Percentiles rank a stretch among this genome's conserved stretches.
phyloP scores from a whole-genome alignment of 2,113 vertebrate species.

The Pardalotus punctatus region DNA sequence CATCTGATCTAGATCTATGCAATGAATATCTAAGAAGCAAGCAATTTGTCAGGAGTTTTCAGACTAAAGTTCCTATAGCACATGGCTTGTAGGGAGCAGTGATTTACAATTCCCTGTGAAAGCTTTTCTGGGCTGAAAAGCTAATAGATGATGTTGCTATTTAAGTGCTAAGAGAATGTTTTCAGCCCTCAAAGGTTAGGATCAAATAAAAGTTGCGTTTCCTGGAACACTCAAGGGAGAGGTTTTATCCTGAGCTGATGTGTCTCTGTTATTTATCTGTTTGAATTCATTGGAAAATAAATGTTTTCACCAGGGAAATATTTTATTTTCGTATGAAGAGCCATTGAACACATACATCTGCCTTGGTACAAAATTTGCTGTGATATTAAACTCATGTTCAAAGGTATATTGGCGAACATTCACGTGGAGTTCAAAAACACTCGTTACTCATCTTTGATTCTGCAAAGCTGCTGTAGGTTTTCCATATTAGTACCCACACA shows the following conservation, averaged over 20 bases:
- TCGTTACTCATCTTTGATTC: not conserved
- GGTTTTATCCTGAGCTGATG: conserved; percentile 5
- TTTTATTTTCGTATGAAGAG: conserved; percentile 21
- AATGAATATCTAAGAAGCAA: conserved; percentile 16
- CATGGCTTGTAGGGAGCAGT: conserved; percentile 2
- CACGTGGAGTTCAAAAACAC: not conserved
- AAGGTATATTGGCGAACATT: not conserved
- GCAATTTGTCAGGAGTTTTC: conserved; percentile 47
- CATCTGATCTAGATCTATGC: not conserved
- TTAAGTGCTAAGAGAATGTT: conserved; percentile 43
- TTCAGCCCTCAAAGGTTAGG: conserved; percentile 44
- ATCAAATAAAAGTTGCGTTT: conserved; percentile 51
- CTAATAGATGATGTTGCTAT: conserved; percentile 59
- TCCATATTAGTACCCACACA: not conserved
- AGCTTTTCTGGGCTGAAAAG: conserved; percentile 51
- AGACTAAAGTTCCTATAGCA: not conserved
- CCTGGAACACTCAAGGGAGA: not conserved
- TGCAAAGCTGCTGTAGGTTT: not conserved
- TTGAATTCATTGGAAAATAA: conserved; percentile 39
- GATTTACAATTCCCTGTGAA: conserved; percentile 54
- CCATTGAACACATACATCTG: not conserved
- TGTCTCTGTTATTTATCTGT: conserved; percentile 36
- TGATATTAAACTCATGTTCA: not conserved
- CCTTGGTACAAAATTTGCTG: conserved; percentile 19
- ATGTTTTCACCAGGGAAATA: conserved; percentile 17